Base-by-base conservation (phyloP, 2,113 vertebrate species). In the Pitta sordida region DNA sequence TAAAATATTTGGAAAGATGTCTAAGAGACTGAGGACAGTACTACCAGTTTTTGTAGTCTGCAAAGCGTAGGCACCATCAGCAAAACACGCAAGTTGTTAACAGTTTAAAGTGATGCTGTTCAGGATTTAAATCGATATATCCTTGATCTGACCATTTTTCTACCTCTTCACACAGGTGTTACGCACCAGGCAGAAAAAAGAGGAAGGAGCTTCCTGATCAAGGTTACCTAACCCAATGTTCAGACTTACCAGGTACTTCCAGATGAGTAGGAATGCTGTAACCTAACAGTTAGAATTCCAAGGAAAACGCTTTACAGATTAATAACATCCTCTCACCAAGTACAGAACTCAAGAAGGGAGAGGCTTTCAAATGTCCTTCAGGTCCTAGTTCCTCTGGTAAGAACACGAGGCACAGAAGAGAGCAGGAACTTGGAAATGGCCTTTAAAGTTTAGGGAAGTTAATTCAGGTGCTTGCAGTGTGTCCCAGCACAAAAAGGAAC, bases 371-470 rank as follows among this genome's bases (percentile, higher is more conserved):
- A 63, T 6, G 39, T 68, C 55, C n/a, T 79, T 53, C 1, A 1
- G 24, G 34, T 44, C 77, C 9, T 6, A 14, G 9, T 69, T 93
- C 58, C 58, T 73, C 32, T 13, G 22, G 34, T 22, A 64, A 49
- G 36, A 85, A 34, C 0, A 0, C 4, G 1, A 85, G 36, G 58
- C 20, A 37, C 3, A 71, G 24, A 64, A 77, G 12, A 16, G 3
- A 10, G 23, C 18, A 58, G 11, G 14, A 93, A 48, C 37, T 71
- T n/a, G 7, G 14, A 41, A 15, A 26, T 0, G 2, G 1, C 3
- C n/a, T 75, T 82, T 24, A 27, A 36, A 18, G 74, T 59, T 86
- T 46, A 78, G 34, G 86, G 30, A 81, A 20, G 3, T 37, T 69
- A 23, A 63, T 37, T 18, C 60, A 44, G 20, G 11, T 59, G 36